Evolutionary conservation across 1,140 invertebrate genomes (phyloP).

Genomic region (Pseudoatta argentina): DNA sequence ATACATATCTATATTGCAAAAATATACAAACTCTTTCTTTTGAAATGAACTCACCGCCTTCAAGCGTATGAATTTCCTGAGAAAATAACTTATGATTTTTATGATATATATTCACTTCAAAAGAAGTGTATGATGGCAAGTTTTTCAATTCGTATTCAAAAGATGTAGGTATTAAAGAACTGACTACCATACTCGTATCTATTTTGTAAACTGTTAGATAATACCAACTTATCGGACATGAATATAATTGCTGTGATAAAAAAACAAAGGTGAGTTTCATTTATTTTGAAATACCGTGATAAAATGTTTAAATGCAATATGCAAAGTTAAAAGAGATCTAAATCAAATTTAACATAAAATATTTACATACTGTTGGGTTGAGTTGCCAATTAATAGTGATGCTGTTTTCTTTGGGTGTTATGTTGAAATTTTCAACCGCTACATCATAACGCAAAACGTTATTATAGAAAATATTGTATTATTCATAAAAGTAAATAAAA

Average conservation of each 20-base stretch:
- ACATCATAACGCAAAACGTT: background rate
- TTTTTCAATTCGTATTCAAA: constrained; percentile 22
- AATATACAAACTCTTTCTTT: background rate
- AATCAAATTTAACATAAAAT: background rate
- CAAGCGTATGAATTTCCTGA: constrained; percentile 42
- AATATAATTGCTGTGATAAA: constrained; percentile 16
- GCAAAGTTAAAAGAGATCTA: background rate
- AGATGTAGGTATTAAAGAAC: background rate
- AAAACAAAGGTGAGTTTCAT: background rate
- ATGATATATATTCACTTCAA: constrained; percentile 34
- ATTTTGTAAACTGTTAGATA: background rate
- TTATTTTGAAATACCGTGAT: background rate
- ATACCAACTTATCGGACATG: constrained; percentile 68
- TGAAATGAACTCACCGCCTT: constrained; percentile 55
- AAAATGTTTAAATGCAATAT: background rate
- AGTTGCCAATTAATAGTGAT: constrained; percentile 13
- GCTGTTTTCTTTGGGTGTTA: constrained; percentile 22
- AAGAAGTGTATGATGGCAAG: constrained; percentile 39
- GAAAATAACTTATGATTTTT: background rate
- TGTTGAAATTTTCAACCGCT: constrained; percentile 7
- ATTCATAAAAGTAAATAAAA: background rate
- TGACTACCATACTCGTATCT: background rate
- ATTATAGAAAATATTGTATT: background rate
- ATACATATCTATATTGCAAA: background rate
- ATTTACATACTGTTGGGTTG: background rate